A percentile compares a stretch with the other conserved stretches of the same genome.
These are phyloP conservation scores for Ligdia adustata DNA, from an alignment of 2,888 invertebrate species.

Conservation along the genomic window DNA sequence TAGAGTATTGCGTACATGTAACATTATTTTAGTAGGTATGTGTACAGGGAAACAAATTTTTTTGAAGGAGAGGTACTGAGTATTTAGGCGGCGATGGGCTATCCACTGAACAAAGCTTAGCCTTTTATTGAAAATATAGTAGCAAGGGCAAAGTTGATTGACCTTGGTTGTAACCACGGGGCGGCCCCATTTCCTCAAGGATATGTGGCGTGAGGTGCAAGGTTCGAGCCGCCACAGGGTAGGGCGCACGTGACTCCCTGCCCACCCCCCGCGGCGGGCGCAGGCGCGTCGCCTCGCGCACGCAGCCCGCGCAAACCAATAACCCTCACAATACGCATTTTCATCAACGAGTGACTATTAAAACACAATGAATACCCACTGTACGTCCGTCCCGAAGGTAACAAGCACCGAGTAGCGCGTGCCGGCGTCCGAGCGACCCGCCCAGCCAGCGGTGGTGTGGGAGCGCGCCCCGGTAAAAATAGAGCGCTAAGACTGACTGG, in stretches of 20 bases:
- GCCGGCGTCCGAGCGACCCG: slow-evolving; percentile 29
- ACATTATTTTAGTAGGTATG: too few relatives aligned
- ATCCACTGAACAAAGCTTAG: too few relatives aligned
- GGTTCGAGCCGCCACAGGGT: slow-evolving; percentile 2
- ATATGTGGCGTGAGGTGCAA: slow-evolving; percentile 9
- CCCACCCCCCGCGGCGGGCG: slow-evolving; percentile 41
- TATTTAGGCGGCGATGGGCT: too few relatives aligned
- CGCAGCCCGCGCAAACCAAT: slow-evolving; percentile 60
- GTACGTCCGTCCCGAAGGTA: slow-evolving; percentile 60
- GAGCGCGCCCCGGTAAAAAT: slow-evolving; percentile 82
- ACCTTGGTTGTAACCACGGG: slow-evolving; percentile 13
- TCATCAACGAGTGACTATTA: slow-evolving; percentile 62
- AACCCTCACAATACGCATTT: slow-evolving; percentile 60
- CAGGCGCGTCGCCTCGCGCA: slow-evolving; percentile 56
- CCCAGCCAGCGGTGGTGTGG: slow-evolving; percentile 68
- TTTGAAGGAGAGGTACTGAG: too few relatives aligned
- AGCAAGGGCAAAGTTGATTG: slow-evolving; percentile 34
- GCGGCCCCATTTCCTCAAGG: slow-evolving; percentile 20
- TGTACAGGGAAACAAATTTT: too few relatives aligned
- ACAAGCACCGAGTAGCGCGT: slow-evolving; percentile 40
- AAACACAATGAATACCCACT: slow-evolving; percentile 67
- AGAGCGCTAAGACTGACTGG: slow-evolving; percentile 76
- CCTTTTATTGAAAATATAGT: slow-evolving; percentile 8
- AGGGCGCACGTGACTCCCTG: slow-evolving; percentile 34
- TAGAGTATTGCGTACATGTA: too few relatives aligned